phyloP scores from a whole-genome alignment of 2,888 invertebrate genomes.

The Rhagonycha lutea region DNA sequence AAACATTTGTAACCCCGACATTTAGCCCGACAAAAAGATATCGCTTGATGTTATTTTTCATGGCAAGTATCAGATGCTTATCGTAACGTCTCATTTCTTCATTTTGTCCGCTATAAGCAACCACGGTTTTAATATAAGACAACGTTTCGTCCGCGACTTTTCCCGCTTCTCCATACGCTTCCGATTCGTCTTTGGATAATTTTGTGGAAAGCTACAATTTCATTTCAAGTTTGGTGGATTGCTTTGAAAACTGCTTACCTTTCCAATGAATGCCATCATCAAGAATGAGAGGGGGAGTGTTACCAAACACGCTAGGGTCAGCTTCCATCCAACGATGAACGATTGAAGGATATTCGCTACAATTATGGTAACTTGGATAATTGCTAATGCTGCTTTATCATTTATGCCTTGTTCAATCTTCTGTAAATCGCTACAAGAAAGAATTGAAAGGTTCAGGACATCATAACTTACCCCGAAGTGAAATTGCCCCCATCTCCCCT shows the following conservation, averaged over 20 bases:
- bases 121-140: background rate
- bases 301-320: conserved; percentile 75
- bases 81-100: background rate
- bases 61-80: background rate
- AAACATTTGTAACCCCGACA: background rate
- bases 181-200: background rate
- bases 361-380: background rate
- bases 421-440: background rate
- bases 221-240: conserved; percentile 60
- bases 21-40: background rate
- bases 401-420: background rate
- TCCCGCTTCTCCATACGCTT: background rate
- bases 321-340: conserved; percentile 70
- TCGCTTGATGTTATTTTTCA: background rate
- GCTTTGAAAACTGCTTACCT: background rate
- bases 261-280: conserved; percentile 63
- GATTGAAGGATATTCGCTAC: background rate
- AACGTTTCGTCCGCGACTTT: background rate
- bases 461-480: too few species aligned
- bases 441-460: too few species aligned
- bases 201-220: background rate
- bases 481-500: too few species aligned
- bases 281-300: conserved; percentile 71
- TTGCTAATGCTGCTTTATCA: background rate
- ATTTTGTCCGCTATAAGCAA: background rate